Conservation (phyloP, 2,113 vertebrate genomes). For the Manacus vitellinus region DNA sequence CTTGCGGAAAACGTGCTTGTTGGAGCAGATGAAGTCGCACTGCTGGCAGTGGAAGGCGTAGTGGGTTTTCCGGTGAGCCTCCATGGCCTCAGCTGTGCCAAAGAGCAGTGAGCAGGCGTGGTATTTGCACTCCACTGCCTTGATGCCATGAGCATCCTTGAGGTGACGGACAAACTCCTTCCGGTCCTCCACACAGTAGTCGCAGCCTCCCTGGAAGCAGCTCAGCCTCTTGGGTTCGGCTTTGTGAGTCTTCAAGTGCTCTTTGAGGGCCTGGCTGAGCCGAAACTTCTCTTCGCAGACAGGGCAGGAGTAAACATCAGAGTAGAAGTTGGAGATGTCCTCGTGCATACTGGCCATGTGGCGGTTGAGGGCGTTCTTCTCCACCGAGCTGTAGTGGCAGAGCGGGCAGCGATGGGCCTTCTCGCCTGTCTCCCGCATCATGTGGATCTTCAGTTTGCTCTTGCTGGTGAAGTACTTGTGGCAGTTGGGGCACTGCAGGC, state of each 20-base stretch:
- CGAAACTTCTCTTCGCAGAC: slow-evolving; percentile 85
- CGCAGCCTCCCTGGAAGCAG: slow-evolving; percentile 85
- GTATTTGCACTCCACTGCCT: slow-evolving; percentile 86
- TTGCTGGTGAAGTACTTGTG: slow-evolving; percentile 93
- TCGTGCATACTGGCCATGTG: slow-evolving; percentile 89
- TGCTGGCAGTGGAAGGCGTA: slow-evolving; percentile 93
- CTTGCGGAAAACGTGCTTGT: slow-evolving; percentile 87
- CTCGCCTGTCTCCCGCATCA: slow-evolving; percentile 86
- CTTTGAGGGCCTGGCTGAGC: slow-evolving; percentile 88
- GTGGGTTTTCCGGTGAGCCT: slow-evolving; percentile 88
- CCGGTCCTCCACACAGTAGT: slow-evolving; percentile 74
- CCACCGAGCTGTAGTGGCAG: slow-evolving; percentile 91
- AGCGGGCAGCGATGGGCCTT: slow-evolving; percentile 87
- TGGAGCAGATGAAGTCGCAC: slow-evolving; percentile 93
- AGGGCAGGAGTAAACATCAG: slow-evolving; percentile 83
- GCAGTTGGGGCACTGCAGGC: slow-evolving; percentile 92
- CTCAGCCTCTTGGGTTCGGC: slow-evolving; percentile 61
- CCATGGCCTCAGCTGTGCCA: slow-evolving; percentile 80
- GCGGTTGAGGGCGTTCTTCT: slow-evolving; percentile 87
- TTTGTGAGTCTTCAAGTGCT: slow-evolving; percentile 91
- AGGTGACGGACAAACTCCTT: slow-evolving; percentile 85
- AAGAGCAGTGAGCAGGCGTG: slow-evolving; percentile 88
- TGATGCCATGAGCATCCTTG: slow-evolving; percentile 78
- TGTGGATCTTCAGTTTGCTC: slow-evolving; percentile 92
- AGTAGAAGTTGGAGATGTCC: slow-evolving; percentile 73